Conservation (phyloP, 2,888 invertebrate species). For the Xiphydria camelus region DNA sequence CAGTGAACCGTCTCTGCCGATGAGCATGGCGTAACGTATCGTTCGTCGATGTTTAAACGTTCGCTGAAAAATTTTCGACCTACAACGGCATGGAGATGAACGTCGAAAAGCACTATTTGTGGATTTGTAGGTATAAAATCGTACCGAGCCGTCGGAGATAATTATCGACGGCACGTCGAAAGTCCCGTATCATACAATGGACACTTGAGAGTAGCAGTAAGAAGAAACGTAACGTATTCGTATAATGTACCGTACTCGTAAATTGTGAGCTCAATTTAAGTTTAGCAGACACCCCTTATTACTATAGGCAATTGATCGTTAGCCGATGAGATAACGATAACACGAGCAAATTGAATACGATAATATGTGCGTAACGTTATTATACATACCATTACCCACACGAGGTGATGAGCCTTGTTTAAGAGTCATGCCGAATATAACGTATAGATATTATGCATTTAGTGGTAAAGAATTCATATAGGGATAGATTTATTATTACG, state of each 20-base stretch:
- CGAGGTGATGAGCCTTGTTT: background rate
- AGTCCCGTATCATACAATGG: slow-evolving; percentile 7
- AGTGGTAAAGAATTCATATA: background rate
- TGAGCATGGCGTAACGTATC: too few relatives aligned
- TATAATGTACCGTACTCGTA: slow-evolving; percentile 32
- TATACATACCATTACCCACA: slow-evolving; percentile 7
- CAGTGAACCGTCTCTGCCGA: too few relatives aligned
- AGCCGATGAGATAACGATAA: too few relatives aligned
- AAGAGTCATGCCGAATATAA: background rate
- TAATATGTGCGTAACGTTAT: too few relatives aligned
- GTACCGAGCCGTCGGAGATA: too few relatives aligned
- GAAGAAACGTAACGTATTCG: slow-evolving; percentile 14
- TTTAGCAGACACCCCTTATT: slow-evolving; percentile 11
- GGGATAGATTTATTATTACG: slow-evolving; percentile 4
- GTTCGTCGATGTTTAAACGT: too few relatives aligned
- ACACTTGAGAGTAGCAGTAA: slow-evolving; percentile 9
- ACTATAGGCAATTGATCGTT: slow-evolving; percentile 5
- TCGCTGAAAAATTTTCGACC: too few relatives aligned
- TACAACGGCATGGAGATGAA: too few relatives aligned
- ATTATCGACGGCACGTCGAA: too few relatives aligned
- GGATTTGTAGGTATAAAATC: too few relatives aligned
- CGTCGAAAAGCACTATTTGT: too few relatives aligned
- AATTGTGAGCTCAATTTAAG: slow-evolving; percentile 42
- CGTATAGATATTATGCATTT: background rate
- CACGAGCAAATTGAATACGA: too few relatives aligned